phyloP scores from a whole-genome alignment of 2,113 vertebrate species.

The Ciconia stormi region DNA sequence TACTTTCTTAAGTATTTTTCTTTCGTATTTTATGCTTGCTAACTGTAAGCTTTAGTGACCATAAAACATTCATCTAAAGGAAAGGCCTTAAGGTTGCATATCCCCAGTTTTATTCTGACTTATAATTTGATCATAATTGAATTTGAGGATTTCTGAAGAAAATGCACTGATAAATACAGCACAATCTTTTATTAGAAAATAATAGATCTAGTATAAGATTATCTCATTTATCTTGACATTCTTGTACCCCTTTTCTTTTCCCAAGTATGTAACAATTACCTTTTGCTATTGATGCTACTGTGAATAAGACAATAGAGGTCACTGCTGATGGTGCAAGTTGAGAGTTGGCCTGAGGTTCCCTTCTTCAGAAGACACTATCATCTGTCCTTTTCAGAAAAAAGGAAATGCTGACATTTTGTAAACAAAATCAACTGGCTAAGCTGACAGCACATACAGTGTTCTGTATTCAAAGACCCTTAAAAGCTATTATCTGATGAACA shows the following conservation, averaged over 20 bases:
- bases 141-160: background rate
- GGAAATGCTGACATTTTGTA: conserved; percentile 45
- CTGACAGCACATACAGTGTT: conserved; percentile 2
- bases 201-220: background rate
- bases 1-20: background rate
- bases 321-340: background rate
- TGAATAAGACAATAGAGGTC: conserved; percentile 7
- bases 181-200: background rate
- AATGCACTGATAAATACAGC: background rate
- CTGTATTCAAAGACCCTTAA: conserved; percentile 31
- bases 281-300: background rate
- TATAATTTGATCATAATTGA: background rate
- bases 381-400: conserved; percentile 38
- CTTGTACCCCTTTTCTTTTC: background rate
- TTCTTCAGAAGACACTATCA: background rate
- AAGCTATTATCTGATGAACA: conserved; percentile 55
- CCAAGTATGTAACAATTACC: background rate
- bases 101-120: background rate
- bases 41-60: background rate
- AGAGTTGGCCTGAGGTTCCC: background rate
- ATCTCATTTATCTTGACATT: background rate
- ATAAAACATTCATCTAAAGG: background rate
- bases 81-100: background rate
- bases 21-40: background rate
- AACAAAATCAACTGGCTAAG: conserved; percentile 39